These are phyloP conservation scores for Microctonus brassicae DNA, from an alignment of 2,888 invertebrate species.

Conservation along the genomic window DNA sequence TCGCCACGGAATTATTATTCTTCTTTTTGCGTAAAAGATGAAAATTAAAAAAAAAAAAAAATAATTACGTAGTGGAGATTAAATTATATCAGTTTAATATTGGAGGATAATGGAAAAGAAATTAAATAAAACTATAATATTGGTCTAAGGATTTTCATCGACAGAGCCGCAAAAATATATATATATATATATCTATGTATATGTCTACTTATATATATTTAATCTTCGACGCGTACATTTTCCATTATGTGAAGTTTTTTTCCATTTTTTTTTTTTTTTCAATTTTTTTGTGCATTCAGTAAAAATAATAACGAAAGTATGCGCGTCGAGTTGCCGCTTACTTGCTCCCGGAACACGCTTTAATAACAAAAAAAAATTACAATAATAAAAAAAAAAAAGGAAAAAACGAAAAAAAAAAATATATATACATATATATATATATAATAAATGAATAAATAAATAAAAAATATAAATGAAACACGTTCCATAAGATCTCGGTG, in stretches of 20 bases:
- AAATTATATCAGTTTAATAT: neutral
- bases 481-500: slow-evolving; percentile 1
- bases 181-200: too few species aligned
- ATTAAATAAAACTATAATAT: neutral
- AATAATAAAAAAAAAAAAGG: too few species aligned
- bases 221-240: slow-evolving; percentile 38
- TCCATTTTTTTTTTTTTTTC: neutral
- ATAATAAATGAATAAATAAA: neutral
- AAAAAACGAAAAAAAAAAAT: too few species aligned
- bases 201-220: slow-evolving; percentile 24
- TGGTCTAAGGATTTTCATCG: slow-evolving; percentile 2
- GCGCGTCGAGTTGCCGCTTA: slow-evolving; percentile 34
- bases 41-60: too few species aligned
- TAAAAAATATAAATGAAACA: slow-evolving; percentile 14
- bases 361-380: too few species aligned
- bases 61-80: neutral
- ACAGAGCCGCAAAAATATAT: slow-evolving; percentile 26
- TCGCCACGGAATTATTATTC: slow-evolving; percentile 18
- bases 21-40: neutral
- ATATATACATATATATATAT: neutral
- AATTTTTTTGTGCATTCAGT: neutral
- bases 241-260: slow-evolving; percentile 8
- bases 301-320: slow-evolving; percentile 4
- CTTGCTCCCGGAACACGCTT: slow-evolving; percentile 35
- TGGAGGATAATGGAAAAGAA: slow-evolving; percentile 21